These are phyloP conservation scores for Siniperca knerii DNA, from an alignment of 2,113 vertebrate species.

Conservation along the genomic window DNA sequence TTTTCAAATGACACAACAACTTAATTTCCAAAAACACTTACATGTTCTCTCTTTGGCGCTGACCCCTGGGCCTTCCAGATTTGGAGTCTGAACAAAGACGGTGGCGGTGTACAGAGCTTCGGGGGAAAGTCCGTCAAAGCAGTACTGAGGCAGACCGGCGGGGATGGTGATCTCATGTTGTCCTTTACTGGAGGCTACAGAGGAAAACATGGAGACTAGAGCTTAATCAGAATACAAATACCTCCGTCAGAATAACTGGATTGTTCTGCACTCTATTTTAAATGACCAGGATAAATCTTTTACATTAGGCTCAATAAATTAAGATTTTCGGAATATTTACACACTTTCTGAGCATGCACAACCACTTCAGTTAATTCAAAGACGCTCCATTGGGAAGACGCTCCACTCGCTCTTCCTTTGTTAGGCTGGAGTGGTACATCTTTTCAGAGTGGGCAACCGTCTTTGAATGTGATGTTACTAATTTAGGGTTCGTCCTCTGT, in stretches of 20 bases:
- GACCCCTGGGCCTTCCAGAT: slow-evolving; percentile 94
- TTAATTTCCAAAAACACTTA: slow-evolving; percentile 70
- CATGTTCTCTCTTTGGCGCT: slow-evolving; percentile 88
- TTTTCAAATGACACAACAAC: no score
- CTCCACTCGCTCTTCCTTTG: no score
- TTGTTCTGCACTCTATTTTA: no score
- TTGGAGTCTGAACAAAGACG: slow-evolving; percentile 95
- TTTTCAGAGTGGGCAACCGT: no score
- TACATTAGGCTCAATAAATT: no score
- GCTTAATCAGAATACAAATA: no score
- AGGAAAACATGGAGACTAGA: neutral
- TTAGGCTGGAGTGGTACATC: no score
- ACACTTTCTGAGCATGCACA: neutral
- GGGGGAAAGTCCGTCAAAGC: slow-evolving; percentile 92
- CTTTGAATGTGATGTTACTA: no score
- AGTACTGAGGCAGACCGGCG: slow-evolving; percentile 91
- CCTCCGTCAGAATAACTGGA: neutral
- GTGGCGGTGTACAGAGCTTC: slow-evolving; percentile 90
- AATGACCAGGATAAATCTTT: no score
- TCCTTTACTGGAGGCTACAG: slow-evolving; percentile 83
- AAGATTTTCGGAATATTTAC: no score
- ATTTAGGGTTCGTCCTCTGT: no score
- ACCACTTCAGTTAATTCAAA: neutral
- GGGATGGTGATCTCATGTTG: slow-evolving; percentile 95
- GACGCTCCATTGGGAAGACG: no score